Evolutionary conservation across 1,140 invertebrate species (phyloP).

Genomic region (roundworm (Caenorhabditis elegans)): DNA sequence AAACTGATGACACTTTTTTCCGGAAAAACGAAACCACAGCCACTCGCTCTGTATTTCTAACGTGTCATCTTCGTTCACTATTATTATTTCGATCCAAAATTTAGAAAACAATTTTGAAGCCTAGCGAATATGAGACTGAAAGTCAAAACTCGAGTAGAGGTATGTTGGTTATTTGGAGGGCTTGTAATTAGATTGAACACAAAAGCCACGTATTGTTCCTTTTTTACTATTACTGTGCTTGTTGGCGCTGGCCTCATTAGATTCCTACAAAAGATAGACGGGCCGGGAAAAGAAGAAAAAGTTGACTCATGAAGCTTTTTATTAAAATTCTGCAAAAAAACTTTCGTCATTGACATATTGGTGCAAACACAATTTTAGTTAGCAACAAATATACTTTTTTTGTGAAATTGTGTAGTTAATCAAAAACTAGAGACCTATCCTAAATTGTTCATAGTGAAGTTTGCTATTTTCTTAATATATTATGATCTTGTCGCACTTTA

Average conservation of each 20-base stretch:
- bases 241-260: background rate
- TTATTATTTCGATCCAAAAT: background rate
- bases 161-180: background rate
- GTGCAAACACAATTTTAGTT: background rate
- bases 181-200: background rate
- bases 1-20: slow-evolving; percentile 22
- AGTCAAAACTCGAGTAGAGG: slow-evolving; percentile 23
- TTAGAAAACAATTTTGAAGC: too few relatives aligned
- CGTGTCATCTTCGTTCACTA: background rate
- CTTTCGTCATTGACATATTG: background rate
- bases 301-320: slow-evolving; percentile 4
- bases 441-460: too few relatives aligned
- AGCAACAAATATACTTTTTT: too few relatives aligned
- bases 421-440: too few relatives aligned
- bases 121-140: background rate
- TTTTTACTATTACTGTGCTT: background rate
- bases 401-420: too few relatives aligned
- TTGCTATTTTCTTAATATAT: too few relatives aligned
- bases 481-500: too few relatives aligned
- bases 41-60: slow-evolving; percentile 7
- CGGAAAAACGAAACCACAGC: slow-evolving; percentile 2
- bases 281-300: background rate
- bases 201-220: slow-evolving; percentile 16
- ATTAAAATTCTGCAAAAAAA: background rate
- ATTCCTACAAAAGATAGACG: slow-evolving; percentile 3